Evolutionary conservation across 1,140 invertebrate species (phyloP).

Genomic region (Hyposmocoma kahamanoa): DNA sequence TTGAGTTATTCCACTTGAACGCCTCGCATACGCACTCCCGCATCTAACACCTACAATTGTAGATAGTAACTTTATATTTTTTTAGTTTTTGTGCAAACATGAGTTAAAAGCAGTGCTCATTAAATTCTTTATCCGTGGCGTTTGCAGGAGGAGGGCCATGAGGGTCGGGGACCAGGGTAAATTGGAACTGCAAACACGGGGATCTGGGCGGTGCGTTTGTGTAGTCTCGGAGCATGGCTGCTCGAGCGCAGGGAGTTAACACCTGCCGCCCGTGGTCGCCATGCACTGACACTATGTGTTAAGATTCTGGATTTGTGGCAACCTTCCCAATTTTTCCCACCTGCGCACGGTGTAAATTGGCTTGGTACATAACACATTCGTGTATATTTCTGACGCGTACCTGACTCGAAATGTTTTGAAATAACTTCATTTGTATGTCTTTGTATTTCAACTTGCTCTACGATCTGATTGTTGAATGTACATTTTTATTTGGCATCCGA

Average conservation of each 20-base stretch:
- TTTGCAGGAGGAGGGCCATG: conserved; percentile 25
- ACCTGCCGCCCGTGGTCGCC: conserved; percentile 61
- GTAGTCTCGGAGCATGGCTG: no score
- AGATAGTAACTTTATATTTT: conserved; percentile 36
- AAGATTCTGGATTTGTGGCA: conserved; percentile 32
- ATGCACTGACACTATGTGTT: conserved; percentile 47
- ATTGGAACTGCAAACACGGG: conserved; percentile 50
- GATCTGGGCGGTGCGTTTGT: conserved; percentile 66
- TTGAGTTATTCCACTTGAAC: conserved; percentile 58
- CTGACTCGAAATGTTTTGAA: neutral
- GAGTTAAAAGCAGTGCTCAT: conserved; percentile 23
- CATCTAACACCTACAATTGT: conserved; percentile 31
- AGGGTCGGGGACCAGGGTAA: conserved; percentile 22
- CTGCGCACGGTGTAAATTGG: conserved; percentile 38
- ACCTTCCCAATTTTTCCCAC: conserved; percentile 41
- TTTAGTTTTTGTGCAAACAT: conserved; percentile 47
- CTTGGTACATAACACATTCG: conserved; percentile 20
- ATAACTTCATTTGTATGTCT: neutral
- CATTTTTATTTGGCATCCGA: no score
- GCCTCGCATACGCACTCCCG: no score
- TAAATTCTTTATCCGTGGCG: conserved; percentile 27
- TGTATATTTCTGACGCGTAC: conserved; percentile 6
- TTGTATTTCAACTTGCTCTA: no score
- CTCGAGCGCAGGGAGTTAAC: conserved; percentile 45
- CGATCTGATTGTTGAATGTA: no score